Evolutionary conservation across 2,113 vertebrate genomes (phyloP).

Genomic region (Tachuris rubrigastra): DNA sequence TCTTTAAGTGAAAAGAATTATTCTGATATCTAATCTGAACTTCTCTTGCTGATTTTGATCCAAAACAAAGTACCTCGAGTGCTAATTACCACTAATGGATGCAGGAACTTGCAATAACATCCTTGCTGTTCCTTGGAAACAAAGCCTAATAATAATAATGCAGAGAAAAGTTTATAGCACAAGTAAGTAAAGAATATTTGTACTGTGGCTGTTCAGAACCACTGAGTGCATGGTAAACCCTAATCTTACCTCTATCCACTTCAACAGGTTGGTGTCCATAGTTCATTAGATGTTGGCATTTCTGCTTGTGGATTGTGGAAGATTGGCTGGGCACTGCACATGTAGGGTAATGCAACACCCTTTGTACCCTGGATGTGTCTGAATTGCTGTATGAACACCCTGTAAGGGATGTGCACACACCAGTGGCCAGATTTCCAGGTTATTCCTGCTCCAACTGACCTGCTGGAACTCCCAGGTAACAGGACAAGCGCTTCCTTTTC

Average conservation of each 20-base stretch:
- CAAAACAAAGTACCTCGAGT: neutral
- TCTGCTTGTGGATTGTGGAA: neutral
- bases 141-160: neutral
- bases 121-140: neutral
- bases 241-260: neutral
- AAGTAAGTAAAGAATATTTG: neutral
- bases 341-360: neutral
- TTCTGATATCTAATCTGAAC: neutral
- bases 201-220: neutral
- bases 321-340: neutral
- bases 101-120: neutral
- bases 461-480: neutral
- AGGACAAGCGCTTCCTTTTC: neutral
- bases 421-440: neutral
- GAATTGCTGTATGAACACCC: no score
- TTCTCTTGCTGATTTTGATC: neutral
- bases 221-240: fast-evolving
- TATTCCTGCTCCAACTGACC: neutral
- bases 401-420: neutral
- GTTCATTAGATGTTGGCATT: neutral
- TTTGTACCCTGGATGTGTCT: no score
- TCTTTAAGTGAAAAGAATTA: neutral
- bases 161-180: neutral
- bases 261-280: neutral
- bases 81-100: neutral